These are phyloP conservation scores for Tachina fera DNA, from an alignment of 2,888 invertebrate species.

Conservation along the genomic window DNA sequence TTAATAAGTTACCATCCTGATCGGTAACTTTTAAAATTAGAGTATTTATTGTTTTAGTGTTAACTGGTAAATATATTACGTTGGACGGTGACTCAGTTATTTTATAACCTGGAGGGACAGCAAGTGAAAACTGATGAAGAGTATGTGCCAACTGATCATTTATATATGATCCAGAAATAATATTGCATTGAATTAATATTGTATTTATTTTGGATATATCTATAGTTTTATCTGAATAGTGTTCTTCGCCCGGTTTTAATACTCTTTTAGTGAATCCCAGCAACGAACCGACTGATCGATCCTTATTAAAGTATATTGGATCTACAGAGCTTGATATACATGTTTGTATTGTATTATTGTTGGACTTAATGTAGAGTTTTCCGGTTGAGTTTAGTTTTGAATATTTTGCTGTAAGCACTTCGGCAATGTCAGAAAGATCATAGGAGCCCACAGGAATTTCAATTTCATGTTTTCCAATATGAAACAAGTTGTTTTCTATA, in stretches of 20 bases:
- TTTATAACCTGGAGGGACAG: conserved; percentile 78
- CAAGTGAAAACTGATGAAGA: conserved; percentile 21
- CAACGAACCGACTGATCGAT: conserved; percentile 10
- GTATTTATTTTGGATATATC: conserved; percentile 75
- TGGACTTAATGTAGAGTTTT: conserved; percentile 20
- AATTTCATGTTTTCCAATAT: conserved; percentile 43
- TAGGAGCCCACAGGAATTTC: conserved; percentile 50
- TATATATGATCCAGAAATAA: conserved; percentile 67
- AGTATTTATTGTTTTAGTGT: conserved; percentile 72
- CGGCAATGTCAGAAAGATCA: conserved; percentile 53
- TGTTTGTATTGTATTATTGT: conserved; percentile 45
- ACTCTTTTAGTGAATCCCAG: conserved; percentile 16
- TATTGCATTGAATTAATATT: conserved; percentile 60
- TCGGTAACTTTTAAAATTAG: conserved; percentile 73
- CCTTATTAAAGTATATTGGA: conserved; percentile 65
- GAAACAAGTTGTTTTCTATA: conserved; percentile 47
- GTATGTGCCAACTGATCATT: conserved; percentile 74
- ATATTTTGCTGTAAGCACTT: conserved; percentile 35
- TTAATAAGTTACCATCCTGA: conserved; percentile 65
- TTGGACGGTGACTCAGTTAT: conserved; percentile 77
- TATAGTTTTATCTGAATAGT: conserved; percentile 75
- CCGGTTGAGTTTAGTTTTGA: conserved; percentile 17
- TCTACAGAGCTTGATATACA: conserved; percentile 66
- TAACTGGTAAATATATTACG: conserved; percentile 78
- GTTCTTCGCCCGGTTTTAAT: not conserved